Base-by-base conservation (phyloP, 1,140 invertebrate genomes). In the Belonocnema kinseyi region DNA sequence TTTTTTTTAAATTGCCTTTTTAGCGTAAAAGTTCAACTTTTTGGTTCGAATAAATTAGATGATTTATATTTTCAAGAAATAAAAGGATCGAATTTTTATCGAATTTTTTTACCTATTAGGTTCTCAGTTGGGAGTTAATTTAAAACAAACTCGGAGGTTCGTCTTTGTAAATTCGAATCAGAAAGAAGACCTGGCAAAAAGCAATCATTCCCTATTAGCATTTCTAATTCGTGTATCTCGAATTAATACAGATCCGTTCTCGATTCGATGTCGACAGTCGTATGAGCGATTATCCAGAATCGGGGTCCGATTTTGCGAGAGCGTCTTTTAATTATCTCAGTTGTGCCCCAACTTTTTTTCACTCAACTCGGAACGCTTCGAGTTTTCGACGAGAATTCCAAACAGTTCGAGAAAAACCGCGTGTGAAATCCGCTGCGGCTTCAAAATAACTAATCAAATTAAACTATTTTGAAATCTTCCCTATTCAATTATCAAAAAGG, bases 171-270 rank as follows among this genome's bases (percentile, higher is more conserved):
- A 46, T 46, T 46, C 40, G 40, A 46, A 46, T 46, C 40, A 46
- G 40, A 46, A 46, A 46, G 40, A 46, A 8, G 40, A 46, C 40
- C 10, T 46, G 10, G 40, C 40, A 46, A 46, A 46, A 46, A 46
- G 40, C 40, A 46, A 46, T 46, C 40, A 46, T 46, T 46, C 40
- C 2, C 40, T 76, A 72, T 72, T 72, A 76, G 52, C 51, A 50
- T 54, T 76, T 53, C 51, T 72, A 72, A 76, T 76, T 72, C 70
- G 71, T 66, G 51, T 66, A 17, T 50, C 26, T 50, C 46, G 70
- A 50, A 71, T 72, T 76, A 72, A 40, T 66, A 58, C 19, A 50
- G 19, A 72, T 76, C 52, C 52, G 56, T 72, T 72, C 50, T 66
- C 54, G 73, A 52, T 50, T 75, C 54, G 54, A 56, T 11, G 54